Evolutionary conservation across 2,797 vertebrate species (phyloP).

Genomic region (Prionace glauca): DNA sequence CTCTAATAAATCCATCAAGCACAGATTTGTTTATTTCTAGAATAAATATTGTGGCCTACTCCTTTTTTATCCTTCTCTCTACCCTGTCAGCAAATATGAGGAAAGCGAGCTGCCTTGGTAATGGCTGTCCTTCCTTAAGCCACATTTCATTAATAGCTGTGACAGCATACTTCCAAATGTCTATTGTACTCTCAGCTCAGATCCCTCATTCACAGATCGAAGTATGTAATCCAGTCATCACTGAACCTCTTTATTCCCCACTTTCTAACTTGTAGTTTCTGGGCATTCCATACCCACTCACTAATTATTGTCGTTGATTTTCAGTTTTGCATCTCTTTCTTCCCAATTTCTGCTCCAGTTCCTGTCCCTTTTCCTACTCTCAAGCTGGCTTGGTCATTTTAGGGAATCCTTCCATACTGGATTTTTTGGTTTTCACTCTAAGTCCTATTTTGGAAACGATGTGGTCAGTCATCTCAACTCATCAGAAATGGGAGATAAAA

Average conservation of each 20-base stretch:
- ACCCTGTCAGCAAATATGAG: too few species aligned
- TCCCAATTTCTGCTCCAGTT: neutral
- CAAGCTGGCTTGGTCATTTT: neutral
- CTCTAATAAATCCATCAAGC: too few species aligned
- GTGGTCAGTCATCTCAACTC: neutral
- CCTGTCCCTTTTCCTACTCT: too few species aligned
- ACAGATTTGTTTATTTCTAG: too few species aligned
- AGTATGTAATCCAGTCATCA: neutral
- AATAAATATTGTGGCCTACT: too few species aligned
- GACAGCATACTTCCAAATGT: too few species aligned
- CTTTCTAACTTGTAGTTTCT: neutral
- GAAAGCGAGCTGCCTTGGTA: too few species aligned
- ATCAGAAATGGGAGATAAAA: neutral
- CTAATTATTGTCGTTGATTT: neutral
- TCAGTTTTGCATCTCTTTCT: neutral
- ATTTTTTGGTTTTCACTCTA: neutral
- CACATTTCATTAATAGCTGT: too few species aligned
- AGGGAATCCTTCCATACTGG: neutral
- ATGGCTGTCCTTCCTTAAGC: too few species aligned
- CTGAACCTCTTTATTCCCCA: neutral
- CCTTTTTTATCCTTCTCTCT: too few species aligned
- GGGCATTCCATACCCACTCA: too few species aligned
- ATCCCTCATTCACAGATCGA: neutral
- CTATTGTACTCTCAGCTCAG: neutral
- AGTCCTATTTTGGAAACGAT: neutral